Base-by-base conservation (phyloP, 1,140 invertebrate species). In the Drosophila sucinea region DNA sequence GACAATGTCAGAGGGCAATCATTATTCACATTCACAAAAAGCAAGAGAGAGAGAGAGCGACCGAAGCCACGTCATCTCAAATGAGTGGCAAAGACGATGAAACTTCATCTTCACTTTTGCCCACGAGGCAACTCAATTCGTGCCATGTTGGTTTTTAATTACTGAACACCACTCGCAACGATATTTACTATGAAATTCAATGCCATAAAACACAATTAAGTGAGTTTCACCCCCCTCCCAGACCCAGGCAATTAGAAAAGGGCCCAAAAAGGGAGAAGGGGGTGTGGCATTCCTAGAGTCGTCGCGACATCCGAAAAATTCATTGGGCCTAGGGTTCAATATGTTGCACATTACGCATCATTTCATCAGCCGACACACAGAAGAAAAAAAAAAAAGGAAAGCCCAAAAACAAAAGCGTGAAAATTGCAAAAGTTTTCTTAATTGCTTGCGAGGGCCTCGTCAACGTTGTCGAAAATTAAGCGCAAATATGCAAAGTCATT, bases 371-470 rank as follows among this genome's bases (percentile, higher is more conserved):
- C 56, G 30, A 35, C 54, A 32, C 44, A 38, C 55, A 69, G 35
- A 7, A 27, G 8, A 25, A 30, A 11, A 8, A 10, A 6, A 17
- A 33, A 35, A 64, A 67, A 73, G 80, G 67, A 73, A 65, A 70
- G 73, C 57, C 68, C 60, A 7, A 25, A 80, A 83, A 83, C 74
- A 89, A 89, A 89, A 77, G 83, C 83, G 77, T 83, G 84, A 80
- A 87, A 87, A 87, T 87, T 87, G 74, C 80, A 83, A 87, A 87
- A 87, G 84, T 87, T 87, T 87, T 83, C 80, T 89, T 87, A 87
- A 87, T 87, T 87, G 84, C 81, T 17, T 89, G 57, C 67, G 61
- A 66, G 63, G 54, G 73, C 29, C 57, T 70, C 68, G 67, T 82
- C 73, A 76, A 76, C 73, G 74, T 70, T 70, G 63, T 74, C 63